phyloP scores from a whole-genome alignment of 2,888 invertebrate species.

The Catocala sponsa region DNA sequence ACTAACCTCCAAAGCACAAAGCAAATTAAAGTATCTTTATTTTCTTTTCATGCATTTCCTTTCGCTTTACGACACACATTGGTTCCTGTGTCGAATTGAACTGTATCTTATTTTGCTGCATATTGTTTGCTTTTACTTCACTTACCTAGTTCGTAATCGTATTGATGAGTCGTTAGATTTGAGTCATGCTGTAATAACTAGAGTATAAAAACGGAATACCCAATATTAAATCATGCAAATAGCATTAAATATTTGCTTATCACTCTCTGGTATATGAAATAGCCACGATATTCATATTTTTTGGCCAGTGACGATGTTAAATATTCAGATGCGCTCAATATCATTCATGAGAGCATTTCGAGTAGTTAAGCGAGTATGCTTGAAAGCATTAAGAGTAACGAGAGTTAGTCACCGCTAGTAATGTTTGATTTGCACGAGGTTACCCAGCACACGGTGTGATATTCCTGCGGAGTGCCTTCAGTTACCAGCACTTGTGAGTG shows the following conservation, averaged over 20 bases:
- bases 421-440: constrained; percentile 70
- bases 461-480: constrained; percentile 51
- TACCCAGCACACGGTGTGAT: constrained; percentile 49
- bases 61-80: neutral
- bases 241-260: constrained; percentile 45
- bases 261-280: constrained; percentile 37
- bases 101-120: constrained; percentile 1
- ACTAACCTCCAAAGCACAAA: neutral
- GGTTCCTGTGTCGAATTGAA: neutral
- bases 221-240: constrained; percentile 20
- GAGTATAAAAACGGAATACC: neutral
- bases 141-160: constrained; percentile 3
- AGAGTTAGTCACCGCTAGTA: constrained; percentile 61
- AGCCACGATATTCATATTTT: constrained; percentile 85
- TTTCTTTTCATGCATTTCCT: neutral
- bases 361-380: constrained; percentile 63
- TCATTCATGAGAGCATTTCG: constrained; percentile 53
- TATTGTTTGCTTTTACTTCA: neutral
- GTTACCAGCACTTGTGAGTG: constrained; percentile 56
- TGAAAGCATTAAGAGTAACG: constrained; percentile 42
- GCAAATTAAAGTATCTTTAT: neutral
- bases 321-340: constrained; percentile 35
- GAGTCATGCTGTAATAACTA: neutral
- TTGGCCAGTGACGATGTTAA: constrained; percentile 60
- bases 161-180: constrained; percentile 1